Percentiles rank a stretch among this genome's conserved stretches.
Evolutionary conservation across 1,140 invertebrate genomes (phyloP).

Genomic region (Heterodera schachtii): DNA sequence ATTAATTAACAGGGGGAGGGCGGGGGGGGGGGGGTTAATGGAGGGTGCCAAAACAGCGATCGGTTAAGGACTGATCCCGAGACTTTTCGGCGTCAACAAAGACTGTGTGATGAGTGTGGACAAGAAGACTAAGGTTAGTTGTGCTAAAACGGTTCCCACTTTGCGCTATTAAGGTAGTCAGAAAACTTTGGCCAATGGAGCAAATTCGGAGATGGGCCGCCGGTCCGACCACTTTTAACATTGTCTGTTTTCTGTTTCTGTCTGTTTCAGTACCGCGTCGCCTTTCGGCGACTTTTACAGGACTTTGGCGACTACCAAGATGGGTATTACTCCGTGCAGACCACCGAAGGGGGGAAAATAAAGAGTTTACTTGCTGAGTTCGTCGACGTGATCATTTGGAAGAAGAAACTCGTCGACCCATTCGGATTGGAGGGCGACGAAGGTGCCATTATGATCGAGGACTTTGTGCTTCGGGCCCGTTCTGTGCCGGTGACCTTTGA

Average conservation of each 20-base stretch:
- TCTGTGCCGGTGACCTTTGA: constrained; percentile 21
- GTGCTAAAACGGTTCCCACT: constrained; percentile 62
- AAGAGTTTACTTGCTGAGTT: constrained; percentile 94
- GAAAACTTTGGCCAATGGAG: constrained; percentile 82
- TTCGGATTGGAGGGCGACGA: constrained; percentile 95
- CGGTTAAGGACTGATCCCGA: constrained; percentile 82
- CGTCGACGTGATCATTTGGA: constrained; percentile 88
- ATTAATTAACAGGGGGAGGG: background rate
- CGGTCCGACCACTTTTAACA: constrained; percentile 88
- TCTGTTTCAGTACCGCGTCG: no score
- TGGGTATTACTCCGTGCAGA: constrained; percentile 95
- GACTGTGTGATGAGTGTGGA: constrained; percentile 92
- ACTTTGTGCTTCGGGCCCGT: constrained; percentile 65
- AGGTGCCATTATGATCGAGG: constrained; percentile 96
- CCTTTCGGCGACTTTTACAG: constrained; percentile 49
- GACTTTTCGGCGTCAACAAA: constrained; percentile 93
- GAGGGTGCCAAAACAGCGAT: background rate
- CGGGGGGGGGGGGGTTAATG: background rate
- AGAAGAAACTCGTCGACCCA: constrained; percentile 91
- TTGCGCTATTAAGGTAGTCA: background rate
- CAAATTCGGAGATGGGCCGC: constrained; percentile 88
- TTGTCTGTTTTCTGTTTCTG: constrained; percentile 21
- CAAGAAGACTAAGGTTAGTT: constrained; percentile 86
- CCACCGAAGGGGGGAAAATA: constrained; percentile 95
- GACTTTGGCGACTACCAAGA: constrained; percentile 99